phyloP scores from a whole-genome alignment of 2,113 vertebrate species.

The Miniopterus natalensis region DNA sequence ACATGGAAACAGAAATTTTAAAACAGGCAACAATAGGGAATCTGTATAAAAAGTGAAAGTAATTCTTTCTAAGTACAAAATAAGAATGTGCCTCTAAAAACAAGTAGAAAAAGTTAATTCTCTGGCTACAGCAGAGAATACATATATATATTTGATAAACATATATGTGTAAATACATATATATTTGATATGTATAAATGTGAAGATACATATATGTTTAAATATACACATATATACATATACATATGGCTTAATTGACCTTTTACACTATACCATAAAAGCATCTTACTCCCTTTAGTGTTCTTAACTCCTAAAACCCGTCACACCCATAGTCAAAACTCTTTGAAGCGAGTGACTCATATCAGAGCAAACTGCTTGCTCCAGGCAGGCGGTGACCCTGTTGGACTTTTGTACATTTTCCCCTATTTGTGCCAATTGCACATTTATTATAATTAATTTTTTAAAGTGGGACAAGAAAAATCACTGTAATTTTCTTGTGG shows the following conservation, averaged over 20 bases:
- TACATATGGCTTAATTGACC: not conserved
- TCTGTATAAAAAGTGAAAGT: not conserved
- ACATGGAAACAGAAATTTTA: not conserved
- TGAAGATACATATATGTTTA: not conserved
- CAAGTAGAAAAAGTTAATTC: not conserved
- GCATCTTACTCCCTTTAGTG: not conserved
- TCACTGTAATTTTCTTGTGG: not conserved
- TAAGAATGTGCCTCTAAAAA: not conserved
- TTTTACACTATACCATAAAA: not conserved
- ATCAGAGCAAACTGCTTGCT: accelerated
- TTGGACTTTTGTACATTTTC: not conserved
- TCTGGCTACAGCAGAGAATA: not conserved
- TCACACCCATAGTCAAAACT: not conserved
- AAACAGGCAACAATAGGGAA: not conserved
- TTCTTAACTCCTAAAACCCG: not conserved
- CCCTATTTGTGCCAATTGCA: not conserved
- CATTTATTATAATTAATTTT: not conserved
- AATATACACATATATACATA: not conserved
- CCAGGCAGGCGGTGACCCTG: accelerated
- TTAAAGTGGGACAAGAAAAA: not conserved
- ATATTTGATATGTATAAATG: no score
- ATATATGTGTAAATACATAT: no score
- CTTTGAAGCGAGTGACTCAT: not conserved
- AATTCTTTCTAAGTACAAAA: not conserved
- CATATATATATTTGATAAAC: no score